These are phyloP conservation scores for Girardinus metallicus DNA, from an alignment of 2,797 vertebrate species.

Conservation along the genomic window DNA sequence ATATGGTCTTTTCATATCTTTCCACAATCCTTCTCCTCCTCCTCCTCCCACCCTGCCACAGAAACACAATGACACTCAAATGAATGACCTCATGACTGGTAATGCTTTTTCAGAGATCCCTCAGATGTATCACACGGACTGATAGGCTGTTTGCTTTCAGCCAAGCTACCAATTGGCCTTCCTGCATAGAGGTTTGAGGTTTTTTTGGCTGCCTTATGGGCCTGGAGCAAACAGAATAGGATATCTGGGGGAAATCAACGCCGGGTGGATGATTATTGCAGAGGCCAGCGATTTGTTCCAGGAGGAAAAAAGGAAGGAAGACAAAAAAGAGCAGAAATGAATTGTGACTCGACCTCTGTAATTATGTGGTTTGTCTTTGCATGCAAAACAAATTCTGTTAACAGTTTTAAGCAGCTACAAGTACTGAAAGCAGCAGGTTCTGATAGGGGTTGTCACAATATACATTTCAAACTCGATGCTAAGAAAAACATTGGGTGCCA, in stretches of 20 bases:
- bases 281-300: conserved; percentile 25
- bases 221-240: conserved; percentile 18
- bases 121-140: conserved; percentile 40
- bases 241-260: conserved; percentile 39
- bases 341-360: conserved; percentile 22
- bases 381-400: neutral
- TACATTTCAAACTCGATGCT: neutral
- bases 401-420: neutral
- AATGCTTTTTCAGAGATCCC: conserved; percentile 55
- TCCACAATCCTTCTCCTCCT: conserved; percentile 19
- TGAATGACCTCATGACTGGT: conserved; percentile 61
- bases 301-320: neutral
- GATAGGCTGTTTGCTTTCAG: conserved; percentile 37
- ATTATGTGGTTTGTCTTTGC: conserved; percentile 11
- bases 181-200: conserved; percentile 13
- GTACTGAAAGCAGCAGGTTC: neutral
- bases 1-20: conserved; percentile 49
- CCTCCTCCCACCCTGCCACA: conserved; percentile 35
- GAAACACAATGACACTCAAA: conserved; percentile 43
- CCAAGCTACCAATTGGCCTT: conserved; percentile 38
- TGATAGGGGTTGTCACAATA: neutral
- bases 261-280: conserved; percentile 23
- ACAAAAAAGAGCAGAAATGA: conserved; percentile 40
- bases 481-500: neutral
- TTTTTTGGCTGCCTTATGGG: conserved; percentile 39